Conservation (phyloP, 2,888 invertebrate genomes). For the Eupelmus urozonus region DNA sequence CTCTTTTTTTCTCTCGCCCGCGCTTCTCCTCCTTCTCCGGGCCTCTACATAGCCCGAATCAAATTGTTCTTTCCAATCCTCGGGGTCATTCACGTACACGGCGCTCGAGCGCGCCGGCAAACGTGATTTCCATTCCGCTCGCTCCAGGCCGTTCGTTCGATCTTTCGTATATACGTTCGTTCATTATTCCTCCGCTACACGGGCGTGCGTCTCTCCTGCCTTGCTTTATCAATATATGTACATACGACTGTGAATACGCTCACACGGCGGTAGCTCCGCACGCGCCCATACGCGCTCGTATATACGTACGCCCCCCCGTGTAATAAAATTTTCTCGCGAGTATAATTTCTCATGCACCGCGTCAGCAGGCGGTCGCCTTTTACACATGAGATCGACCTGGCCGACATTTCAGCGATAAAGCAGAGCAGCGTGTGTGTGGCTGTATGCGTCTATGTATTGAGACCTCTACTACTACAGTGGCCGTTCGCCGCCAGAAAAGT, state of each 20-base stretch:
- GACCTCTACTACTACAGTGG: not conserved
- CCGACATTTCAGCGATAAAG: not conserved
- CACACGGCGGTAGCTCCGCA: not conserved
- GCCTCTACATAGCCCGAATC: not conserved
- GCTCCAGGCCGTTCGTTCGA: not conserved
- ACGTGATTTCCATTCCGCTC: conserved; percentile 35
- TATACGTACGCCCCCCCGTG: not conserved
- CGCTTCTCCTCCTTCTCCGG: not conserved
- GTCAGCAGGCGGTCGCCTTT: not conserved
- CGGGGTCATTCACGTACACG: conserved; percentile 21
- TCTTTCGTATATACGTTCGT: not conserved
- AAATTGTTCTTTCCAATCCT: conserved; percentile 32
- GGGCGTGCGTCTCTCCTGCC: not conserved
- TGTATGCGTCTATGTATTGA: no score
- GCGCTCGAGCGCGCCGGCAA: not conserved
- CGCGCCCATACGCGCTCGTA: not conserved
- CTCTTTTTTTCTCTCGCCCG: not conserved
- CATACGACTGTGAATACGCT: no score
- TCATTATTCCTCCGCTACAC: not conserved
- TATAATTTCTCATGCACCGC: not conserved
- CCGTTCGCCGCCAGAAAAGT: not conserved
- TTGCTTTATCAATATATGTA: conserved; percentile 12
- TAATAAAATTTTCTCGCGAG: conserved; percentile 32
- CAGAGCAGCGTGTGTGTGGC: no score
- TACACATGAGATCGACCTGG: not conserved